phyloP scores from a whole-genome alignment of 2,797 vertebrate species.

The Avahi laniger region DNA sequence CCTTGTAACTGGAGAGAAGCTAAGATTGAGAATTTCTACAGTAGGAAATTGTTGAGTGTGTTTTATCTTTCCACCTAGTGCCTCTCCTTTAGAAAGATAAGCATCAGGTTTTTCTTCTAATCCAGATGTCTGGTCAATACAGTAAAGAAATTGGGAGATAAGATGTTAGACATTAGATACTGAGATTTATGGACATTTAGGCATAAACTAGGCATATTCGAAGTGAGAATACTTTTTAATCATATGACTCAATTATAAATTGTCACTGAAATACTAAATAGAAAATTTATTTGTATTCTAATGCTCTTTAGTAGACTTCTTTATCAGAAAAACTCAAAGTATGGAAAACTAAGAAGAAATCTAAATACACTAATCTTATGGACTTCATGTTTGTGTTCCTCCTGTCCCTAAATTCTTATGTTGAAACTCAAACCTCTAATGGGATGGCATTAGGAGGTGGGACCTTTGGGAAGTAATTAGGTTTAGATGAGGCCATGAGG shows the following conservation, averaged over 20 bases:
- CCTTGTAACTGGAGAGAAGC: not conserved
- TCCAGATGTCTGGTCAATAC: not conserved
- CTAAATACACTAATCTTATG: not conserved
- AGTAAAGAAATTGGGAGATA: not conserved
- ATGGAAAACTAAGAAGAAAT: slow-evolving; percentile 43
- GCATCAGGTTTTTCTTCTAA: not conserved
- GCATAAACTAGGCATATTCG: not conserved
- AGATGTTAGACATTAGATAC: slow-evolving; percentile 20
- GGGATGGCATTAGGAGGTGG: not conserved
- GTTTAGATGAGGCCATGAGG: not conserved
- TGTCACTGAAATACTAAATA: slow-evolving; percentile 7
- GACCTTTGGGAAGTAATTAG: not conserved
- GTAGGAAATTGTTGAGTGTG: not conserved
- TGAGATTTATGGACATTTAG: not conserved
- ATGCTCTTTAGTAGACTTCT: slow-evolving; percentile 19
- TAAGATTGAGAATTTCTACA: not conserved
- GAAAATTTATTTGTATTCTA: slow-evolving; percentile 15
- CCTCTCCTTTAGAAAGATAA: slow-evolving; percentile 10
- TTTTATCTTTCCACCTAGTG: not conserved
- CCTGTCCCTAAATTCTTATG: not conserved
- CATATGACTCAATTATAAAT: slow-evolving; percentile 16
- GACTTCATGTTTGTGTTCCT: not conserved
- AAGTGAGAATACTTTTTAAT: slow-evolving; percentile 20
- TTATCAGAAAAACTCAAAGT: slow-evolving; percentile 5
- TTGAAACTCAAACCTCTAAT: too few species aligned